Evolutionary conservation across 37 sponge, comb jelly and placozoan genomes (phyloP).

Genomic region (Amphimedon queenslandica): DNA sequence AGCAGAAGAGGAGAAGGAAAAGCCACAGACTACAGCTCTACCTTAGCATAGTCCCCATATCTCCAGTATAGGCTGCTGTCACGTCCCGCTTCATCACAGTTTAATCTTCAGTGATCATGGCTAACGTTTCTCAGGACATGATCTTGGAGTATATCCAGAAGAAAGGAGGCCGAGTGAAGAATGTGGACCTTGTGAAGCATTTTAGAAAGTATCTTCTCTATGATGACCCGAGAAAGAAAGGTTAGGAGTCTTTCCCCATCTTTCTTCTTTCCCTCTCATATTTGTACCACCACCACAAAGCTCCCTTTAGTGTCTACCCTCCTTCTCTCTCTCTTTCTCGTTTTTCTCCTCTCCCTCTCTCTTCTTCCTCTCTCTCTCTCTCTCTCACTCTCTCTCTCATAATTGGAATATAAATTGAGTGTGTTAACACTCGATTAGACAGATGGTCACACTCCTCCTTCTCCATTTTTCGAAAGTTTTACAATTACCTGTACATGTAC

Average conservation of each 20-base stretch:
- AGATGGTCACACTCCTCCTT: too few relatives aligned
- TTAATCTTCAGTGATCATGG: too few relatives aligned
- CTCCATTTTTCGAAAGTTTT: too few relatives aligned
- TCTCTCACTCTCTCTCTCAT: background rate
- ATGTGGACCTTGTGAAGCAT: conserved; percentile 78
- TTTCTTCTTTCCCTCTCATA: too few relatives aligned
- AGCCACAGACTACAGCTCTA: too few relatives aligned
- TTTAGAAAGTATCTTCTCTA: conserved; percentile 66
- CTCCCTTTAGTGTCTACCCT: background rate
- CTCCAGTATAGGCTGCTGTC: too few relatives aligned
- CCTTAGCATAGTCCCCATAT: too few relatives aligned
- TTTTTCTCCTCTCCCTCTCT: background rate
- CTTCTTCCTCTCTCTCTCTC: background rate
- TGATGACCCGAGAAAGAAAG: conserved; percentile 47
- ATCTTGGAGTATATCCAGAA: conserved; percentile 52
- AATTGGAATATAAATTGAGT: too few relatives aligned
- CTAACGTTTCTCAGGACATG: conserved; percentile 53
- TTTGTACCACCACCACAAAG: background rate
- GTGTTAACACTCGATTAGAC: too few relatives aligned
- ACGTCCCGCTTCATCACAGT: too few relatives aligned
- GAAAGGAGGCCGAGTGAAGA: conserved; percentile 69
- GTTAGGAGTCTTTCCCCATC: conserved; percentile 24
- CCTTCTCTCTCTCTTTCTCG: background rate
- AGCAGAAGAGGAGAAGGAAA: too few relatives aligned
- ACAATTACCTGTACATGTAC: too few relatives aligned